These are phyloP conservation scores for Chalcis sispes DNA, from an alignment of 2,888 invertebrate genomes.

Conservation along the genomic window DNA sequence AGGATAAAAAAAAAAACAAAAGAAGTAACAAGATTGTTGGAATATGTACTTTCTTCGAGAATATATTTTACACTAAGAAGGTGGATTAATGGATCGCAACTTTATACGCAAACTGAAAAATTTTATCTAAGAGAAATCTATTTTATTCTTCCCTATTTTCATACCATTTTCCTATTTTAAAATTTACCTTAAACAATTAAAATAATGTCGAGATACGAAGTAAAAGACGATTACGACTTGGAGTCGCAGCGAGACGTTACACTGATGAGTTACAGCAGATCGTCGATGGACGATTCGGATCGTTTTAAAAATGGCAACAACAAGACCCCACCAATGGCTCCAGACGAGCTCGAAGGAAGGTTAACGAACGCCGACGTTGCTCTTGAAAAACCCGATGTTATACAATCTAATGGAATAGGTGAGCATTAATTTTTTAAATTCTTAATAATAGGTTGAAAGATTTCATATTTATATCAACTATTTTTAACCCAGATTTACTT, in stretches of 20 bases:
- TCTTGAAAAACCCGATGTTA: slow-evolving; percentile 59
- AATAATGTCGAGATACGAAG: slow-evolving; percentile 69
- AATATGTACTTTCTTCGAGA: too few relatives aligned
- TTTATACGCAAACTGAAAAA: background rate
- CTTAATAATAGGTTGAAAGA: too few relatives aligned
- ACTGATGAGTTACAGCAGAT: slow-evolving; percentile 68
- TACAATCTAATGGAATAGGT: slow-evolving; percentile 61
- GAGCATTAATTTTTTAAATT: too few relatives aligned
- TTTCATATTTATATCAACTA: too few relatives aligned
- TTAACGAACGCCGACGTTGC: slow-evolving; percentile 58
- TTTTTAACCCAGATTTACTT: too few relatives aligned
- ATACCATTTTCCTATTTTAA: too few relatives aligned
- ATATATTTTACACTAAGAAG: background rate
- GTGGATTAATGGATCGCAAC: too few relatives aligned
- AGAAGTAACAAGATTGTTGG: background rate
- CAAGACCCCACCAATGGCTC: background rate
- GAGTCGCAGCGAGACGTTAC: slow-evolving; percentile 68
- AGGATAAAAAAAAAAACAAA: too few relatives aligned
- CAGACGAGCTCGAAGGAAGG: slow-evolving; percentile 63
- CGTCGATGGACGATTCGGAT: slow-evolving; percentile 38
- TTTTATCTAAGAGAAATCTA: background rate
- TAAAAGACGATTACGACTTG: slow-evolving; percentile 66
- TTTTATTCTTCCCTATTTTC: background rate
- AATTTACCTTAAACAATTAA: too few relatives aligned
- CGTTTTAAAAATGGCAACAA: slow-evolving; percentile 29